A percentile compares a stretch with the other conserved stretches of the same genome.
Conservation (phyloP, 2,888 invertebrate genomes). For the Eupithecia subfuscata region DNA sequence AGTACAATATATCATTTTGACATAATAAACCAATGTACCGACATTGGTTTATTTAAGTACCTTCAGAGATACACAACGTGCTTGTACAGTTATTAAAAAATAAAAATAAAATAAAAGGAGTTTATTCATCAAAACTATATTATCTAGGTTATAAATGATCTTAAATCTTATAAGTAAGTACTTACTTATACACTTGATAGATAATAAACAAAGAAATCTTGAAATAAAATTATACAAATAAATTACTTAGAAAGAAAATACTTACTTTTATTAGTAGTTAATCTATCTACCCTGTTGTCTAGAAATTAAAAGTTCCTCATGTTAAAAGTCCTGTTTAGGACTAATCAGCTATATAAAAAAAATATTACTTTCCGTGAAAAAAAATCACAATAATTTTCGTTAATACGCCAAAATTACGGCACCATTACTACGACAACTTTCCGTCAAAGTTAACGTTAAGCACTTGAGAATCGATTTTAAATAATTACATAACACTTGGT, state of each 20-base stretch:
- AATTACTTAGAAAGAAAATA: no score
- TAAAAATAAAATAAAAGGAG: no score
- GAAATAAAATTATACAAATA: no score
- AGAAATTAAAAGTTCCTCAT: neutral
- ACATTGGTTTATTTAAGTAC: no score
- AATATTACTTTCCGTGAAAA: neutral
- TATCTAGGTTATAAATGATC: no score
- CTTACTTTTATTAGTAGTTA: no score
- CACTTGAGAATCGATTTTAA: constrained; percentile 64
- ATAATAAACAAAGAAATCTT: no score
- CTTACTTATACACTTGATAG: no score
- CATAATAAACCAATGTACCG: neutral
- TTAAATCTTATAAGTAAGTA: no score
- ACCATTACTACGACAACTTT: constrained; percentile 52
- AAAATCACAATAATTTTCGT: neutral
- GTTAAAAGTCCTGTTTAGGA: neutral
- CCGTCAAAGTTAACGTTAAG: constrained; percentile 61
- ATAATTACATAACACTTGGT: constrained; percentile 79
- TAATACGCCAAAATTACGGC: constrained; percentile 38
- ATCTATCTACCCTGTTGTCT: neutral
- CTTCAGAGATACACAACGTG: no score
- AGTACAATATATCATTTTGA: neutral
- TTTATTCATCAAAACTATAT: no score
- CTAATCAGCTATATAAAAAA: neutral
- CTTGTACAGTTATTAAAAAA: no score